Base-by-base conservation (phyloP, 1,140 invertebrate genomes). In the Drosophila bocki region DNA sequence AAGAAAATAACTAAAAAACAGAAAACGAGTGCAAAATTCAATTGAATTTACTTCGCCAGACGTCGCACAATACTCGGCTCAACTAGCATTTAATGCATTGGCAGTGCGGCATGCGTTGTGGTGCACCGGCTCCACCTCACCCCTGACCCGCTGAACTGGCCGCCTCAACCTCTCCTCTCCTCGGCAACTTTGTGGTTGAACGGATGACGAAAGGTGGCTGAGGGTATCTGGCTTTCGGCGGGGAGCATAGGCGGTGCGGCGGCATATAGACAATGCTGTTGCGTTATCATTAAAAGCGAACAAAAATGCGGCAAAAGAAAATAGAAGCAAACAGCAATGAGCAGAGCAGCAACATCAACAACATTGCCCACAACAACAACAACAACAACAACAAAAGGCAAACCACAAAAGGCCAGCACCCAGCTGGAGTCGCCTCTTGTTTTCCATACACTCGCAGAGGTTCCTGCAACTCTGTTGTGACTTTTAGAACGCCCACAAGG, bases 41-140 rank as follows among this genome's bases (percentile, higher is more conserved):
- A 87, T 87, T 87, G 85, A 90, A 90, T 87, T 87, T 87, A 84
- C 80, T 87, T 75, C 76, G 82, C 85, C 80, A 87, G 80, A 88
- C 80, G 78, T 56, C 68, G 65, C 61, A 70, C 42, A 60, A 47
- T 68, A 65, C 64, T 57, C 32, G 53, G 22, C 51, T 50, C 57
- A 81, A 72, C 75, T 75, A 75, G 77, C 84, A 84, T 78, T 87
- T 77, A 87, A 88, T 87, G 84, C 75, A 78, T 71, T 64, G 76
- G 47, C 76, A 60, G 72, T 71, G 56, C 33, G 68, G 72, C 81
- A 80, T 80, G 79, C 48, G 62, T 60, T 63, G 71, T 75, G 45
- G 54, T 41, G 42, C 41, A 37, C 11, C 42, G 7, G 13, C 22
- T 6, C 12, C 53, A 5, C 13, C n/a, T n/a, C 17, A 22, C 60